Evolutionary conservation across 1,140 invertebrate species (phyloP).

Genomic region (Idris sp.): DNA sequence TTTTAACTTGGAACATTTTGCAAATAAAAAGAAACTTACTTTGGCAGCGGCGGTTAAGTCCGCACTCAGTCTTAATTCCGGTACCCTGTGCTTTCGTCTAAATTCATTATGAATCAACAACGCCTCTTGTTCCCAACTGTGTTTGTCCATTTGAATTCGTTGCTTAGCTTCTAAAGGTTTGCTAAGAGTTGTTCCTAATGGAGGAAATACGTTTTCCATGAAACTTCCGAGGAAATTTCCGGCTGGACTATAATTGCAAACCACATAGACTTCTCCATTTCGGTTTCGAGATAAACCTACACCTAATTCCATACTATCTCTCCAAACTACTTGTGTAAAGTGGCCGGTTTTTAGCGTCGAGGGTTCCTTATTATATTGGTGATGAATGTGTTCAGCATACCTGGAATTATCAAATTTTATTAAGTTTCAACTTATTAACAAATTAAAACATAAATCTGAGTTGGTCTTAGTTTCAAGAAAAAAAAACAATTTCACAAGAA

Average conservation of each 20-base stretch:
- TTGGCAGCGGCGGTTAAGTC: conserved; percentile 76
- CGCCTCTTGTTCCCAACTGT: conserved; percentile 81
- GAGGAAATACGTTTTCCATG: conserved; percentile 84
- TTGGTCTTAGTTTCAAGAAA: too few relatives aligned
- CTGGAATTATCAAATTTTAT: conserved; percentile 20
- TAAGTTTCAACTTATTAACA: too few relatives aligned
- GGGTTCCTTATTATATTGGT: conserved; percentile 78
- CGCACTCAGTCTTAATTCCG: conserved; percentile 81
- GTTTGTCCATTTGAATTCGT: conserved; percentile 65
- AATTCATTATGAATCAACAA: conserved; percentile 88
- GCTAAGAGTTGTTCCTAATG: conserved; percentile 73
- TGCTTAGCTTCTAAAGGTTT: conserved; percentile 63
- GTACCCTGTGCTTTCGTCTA: conserved; percentile 84
- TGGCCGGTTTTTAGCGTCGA: conserved; percentile 83
- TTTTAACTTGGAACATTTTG: too few relatives aligned
- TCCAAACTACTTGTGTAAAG: conserved; percentile 90
- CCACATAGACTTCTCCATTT: conserved; percentile 87
- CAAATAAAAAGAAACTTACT: conserved; percentile 74
- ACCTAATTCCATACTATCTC: conserved; percentile 85
- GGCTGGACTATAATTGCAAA: conserved; percentile 91
- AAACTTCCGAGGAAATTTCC: conserved; percentile 91
- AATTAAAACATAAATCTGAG: too few relatives aligned
- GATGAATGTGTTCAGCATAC: conserved; percentile 49
- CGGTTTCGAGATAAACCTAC: conserved; percentile 84
- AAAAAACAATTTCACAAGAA: too few relatives aligned